phyloP scores from a whole-genome alignment of 2,113 vertebrate species.

The Platysternon megacephalum region DNA sequence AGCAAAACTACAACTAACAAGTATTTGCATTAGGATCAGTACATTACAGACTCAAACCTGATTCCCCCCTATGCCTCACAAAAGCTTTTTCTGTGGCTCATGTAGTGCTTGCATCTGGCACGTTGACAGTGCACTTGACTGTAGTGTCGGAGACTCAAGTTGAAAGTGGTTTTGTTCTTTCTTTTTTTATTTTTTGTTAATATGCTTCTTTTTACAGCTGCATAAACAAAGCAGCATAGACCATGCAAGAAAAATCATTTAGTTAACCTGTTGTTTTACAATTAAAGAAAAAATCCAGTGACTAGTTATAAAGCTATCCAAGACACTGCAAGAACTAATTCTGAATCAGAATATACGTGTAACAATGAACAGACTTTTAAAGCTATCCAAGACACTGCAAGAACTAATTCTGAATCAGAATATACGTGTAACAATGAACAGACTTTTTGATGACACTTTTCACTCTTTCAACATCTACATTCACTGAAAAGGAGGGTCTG shows the following conservation, averaged over 20 bases:
- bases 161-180: not conserved
- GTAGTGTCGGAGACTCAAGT: not conserved
- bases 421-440: rapidly evolving
- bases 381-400: not conserved
- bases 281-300: not conserved
- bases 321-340: not conserved
- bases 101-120: not conserved
- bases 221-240: not conserved
- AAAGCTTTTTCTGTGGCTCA: not conserved
- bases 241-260: not conserved
- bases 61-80: not conserved
- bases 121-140: not conserved
- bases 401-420: not conserved
- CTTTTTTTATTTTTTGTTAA: not conserved
- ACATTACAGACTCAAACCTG: not conserved
- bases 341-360: not conserved
- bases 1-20: not conserved
- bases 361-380: not conserved
- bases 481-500: not conserved
- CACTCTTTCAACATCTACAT: not conserved
- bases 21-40: not conserved
- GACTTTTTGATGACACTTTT: not conserved
- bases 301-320: not conserved
- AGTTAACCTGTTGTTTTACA: not conserved
- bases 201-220: not conserved